phyloP scores from a whole-genome alignment of 92 coral and sea anemone species.

The Zoanthus solanderi region DNA sequence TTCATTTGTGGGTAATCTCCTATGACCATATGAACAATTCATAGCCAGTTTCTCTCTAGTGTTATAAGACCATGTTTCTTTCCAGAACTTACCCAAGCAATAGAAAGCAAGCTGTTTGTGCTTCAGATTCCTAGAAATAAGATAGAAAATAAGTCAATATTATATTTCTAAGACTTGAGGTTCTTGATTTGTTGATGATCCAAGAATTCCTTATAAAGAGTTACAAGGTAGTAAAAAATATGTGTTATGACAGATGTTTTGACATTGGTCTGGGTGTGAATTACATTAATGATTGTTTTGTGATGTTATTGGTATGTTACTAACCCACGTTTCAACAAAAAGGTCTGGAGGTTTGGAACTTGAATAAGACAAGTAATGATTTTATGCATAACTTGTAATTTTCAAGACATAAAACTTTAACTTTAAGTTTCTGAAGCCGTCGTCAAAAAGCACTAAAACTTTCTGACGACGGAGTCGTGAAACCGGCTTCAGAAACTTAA shows the following conservation, averaged over 20 bases:
- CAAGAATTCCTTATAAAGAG: constrained; percentile 1
- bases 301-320: not conserved
- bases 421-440: too few relatives aligned
- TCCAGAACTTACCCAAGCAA: constrained; percentile 7
- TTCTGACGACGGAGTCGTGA: too few relatives aligned
- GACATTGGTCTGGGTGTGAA: constrained; percentile 13
- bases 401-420: too few relatives aligned
- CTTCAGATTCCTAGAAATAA: constrained; percentile 13
- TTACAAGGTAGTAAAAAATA: not conserved
- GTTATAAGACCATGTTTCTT: constrained; percentile 6
- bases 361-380: too few relatives aligned
- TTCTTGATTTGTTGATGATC: constrained; percentile 4
- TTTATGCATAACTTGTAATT: too few relatives aligned
- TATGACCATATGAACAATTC: not conserved
- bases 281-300: not conserved
- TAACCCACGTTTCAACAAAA: too few relatives aligned
- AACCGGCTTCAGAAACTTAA: too few relatives aligned
- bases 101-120: not conserved
- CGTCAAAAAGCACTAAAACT: too few relatives aligned
- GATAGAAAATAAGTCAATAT: not conserved
- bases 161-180: not conserved
- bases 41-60: not conserved
- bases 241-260: not conserved
- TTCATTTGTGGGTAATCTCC: not conserved
- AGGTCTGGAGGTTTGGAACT: too few relatives aligned